phyloP scores from a whole-genome alignment of 1,140 invertebrate genomes.

The Temnothorax curvispinosus region DNA sequence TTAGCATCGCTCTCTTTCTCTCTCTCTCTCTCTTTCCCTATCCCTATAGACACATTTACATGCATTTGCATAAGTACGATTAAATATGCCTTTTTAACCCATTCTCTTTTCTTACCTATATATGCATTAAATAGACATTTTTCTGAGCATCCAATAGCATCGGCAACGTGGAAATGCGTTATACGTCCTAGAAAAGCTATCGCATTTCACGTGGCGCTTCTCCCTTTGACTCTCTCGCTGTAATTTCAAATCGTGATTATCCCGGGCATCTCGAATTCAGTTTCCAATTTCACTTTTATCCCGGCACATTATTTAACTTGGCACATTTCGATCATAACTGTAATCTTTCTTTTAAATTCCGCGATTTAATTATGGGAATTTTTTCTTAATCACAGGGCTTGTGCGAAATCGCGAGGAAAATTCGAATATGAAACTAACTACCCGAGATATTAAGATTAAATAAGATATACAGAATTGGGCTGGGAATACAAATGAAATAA shows the following conservation, averaged over 20 bases:
- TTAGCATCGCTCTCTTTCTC: constrained; percentile 57
- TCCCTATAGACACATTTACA: constrained; percentile 72
- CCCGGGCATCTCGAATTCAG: constrained; percentile 6
- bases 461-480: constrained; percentile 12
- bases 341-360: constrained; percentile 36
- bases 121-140: constrained; percentile 25
- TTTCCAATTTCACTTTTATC: constrained; percentile 37
- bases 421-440: constrained; percentile 33
- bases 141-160: constrained; percentile 9
- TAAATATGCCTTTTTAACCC: constrained; percentile 56
- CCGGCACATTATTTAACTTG: constrained; percentile 14
- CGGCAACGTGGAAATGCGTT: neutral
- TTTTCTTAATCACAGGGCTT: neutral
- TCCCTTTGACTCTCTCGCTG: neutral
- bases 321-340: constrained; percentile 34
- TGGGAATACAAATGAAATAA: constrained; percentile 45
- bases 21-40: neutral
- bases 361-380: constrained; percentile 29
- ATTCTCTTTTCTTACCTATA: neutral
- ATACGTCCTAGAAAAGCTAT: constrained; percentile 5
- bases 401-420: constrained; percentile 3
- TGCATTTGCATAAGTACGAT: constrained; percentile 77
- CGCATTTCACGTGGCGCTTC: neutral
- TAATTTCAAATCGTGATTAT: constrained; percentile 36
- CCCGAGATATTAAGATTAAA: constrained; percentile 27